These are phyloP conservation scores for Idaea dimidiata DNA, from an alignment of 2,888 invertebrate species.

Conservation along the genomic window DNA sequence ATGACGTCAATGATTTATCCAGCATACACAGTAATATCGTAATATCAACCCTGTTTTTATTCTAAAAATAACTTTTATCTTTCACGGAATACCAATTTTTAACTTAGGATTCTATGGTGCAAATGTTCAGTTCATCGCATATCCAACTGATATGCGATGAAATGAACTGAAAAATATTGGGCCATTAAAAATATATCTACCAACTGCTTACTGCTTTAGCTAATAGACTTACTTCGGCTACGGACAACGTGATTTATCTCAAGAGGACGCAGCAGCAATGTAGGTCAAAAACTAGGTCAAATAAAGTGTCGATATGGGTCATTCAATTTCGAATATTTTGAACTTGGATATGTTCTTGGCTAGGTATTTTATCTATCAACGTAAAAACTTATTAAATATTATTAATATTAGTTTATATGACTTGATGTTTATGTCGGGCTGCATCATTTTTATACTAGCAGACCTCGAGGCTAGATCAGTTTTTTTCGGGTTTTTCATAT, in stretches of 20 bases:
- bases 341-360: neutral
- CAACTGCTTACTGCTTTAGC: neutral
- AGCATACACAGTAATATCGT: neutral
- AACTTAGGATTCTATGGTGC: too few species aligned
- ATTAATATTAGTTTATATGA: neutral
- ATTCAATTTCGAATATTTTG: constrained; percentile 16
- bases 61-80: neutral
- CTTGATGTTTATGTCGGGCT: neutral
- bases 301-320: constrained; percentile 36
- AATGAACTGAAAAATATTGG: too few species aligned
- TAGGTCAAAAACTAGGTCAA: constrained; percentile 62
- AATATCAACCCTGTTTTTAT: neutral
- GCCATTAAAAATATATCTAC: too few species aligned
- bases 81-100: neutral
- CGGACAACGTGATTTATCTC: constrained; percentile 11
- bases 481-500: too few species aligned
- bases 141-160: too few species aligned
- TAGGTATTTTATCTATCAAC: neutral
- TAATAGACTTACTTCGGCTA: neutral
- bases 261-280: constrained; percentile 20
- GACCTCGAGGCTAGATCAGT: too few species aligned
- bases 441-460: too few species aligned
- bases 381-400: neutral
- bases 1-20: neutral
- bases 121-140: too few species aligned